These are phyloP conservation scores for Orestias chungarensis DNA, from an alignment of 2,797 vertebrate genomes.

Conservation along the genomic window DNA sequence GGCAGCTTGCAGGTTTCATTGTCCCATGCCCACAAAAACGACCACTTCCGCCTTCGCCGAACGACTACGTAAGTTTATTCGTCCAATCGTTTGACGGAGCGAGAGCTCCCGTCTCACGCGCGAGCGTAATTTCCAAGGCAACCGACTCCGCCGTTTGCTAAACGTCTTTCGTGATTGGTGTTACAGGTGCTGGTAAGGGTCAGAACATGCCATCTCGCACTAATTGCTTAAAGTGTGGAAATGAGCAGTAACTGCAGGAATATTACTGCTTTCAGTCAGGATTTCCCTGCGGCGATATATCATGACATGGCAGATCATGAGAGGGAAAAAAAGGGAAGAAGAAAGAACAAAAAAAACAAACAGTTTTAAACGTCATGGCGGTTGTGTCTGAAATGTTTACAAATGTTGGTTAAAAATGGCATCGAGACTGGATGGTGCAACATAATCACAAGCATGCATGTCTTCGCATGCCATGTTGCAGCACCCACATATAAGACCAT, in stretches of 20 bases:
- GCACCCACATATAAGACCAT: background rate
- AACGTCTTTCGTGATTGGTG: no score
- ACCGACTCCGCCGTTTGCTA: background rate
- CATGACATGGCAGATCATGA: background rate
- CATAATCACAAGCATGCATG: conserved; percentile 1
- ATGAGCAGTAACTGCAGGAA: background rate
- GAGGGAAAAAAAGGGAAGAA: background rate
- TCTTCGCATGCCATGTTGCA: background rate
- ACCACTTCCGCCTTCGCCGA: conserved; percentile 43
- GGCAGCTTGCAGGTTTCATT: conserved; percentile 21
- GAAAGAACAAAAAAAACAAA: background rate
- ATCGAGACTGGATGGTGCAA: background rate
- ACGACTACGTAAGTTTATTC: background rate
- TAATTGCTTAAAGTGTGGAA: background rate
- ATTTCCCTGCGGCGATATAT: no score
- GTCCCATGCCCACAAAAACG: conserved; percentile 16
- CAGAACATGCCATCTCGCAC: background rate
- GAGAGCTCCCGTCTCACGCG: background rate
- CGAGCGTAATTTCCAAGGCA: background rate
- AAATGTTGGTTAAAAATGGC: background rate
- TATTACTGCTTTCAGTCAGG: no score
- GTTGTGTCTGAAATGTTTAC: conserved; percentile 1
- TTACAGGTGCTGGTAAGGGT: no score
- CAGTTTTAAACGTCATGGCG: background rate
- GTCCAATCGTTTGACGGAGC: conserved; percentile 27